Conservation (phyloP, 2,113 vertebrate genomes). For the Neotragus moschatus region DNA sequence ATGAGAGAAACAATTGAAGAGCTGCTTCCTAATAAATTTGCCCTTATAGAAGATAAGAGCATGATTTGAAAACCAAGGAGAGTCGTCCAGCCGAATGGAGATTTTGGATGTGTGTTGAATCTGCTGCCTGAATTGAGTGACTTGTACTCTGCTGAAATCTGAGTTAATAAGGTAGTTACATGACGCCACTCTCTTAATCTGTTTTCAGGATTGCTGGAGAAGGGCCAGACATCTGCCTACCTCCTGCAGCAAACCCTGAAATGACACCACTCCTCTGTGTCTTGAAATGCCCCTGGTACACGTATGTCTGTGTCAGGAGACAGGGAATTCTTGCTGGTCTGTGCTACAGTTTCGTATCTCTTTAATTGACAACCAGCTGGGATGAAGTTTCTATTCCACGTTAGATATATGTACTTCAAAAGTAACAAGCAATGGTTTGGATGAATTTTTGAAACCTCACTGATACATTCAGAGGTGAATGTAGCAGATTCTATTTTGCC, state of each 20-base stretch:
- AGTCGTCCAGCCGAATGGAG: neutral
- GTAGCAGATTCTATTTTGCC: neutral
- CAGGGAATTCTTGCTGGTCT: no score
- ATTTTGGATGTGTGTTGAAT: neutral
- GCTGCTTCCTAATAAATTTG: neutral
- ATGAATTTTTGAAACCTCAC: neutral
- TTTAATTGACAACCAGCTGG: neutral
- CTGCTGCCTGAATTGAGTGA: neutral
- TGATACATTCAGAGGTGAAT: neutral
- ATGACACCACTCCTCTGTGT: neutral
- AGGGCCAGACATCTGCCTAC: neutral
- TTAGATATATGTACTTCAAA: neutral
- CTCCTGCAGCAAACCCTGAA: neutral
- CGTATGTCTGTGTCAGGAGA: fast-evolving
- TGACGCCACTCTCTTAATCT: fast-evolving
- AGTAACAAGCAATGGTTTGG: neutral
- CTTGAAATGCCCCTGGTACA: neutral
- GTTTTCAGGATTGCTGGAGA: neutral
- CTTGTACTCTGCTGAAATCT: neutral
- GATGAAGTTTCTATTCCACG: neutral
- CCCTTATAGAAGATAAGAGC: neutral
- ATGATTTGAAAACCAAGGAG: fast-evolving
- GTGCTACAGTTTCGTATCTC: neutral
- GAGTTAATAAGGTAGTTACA: neutral
- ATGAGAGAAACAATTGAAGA: neutral